These are phyloP conservation scores for Alosa sapidissima DNA, from an alignment of 2,797 vertebrate species.

Conservation along the genomic window DNA sequence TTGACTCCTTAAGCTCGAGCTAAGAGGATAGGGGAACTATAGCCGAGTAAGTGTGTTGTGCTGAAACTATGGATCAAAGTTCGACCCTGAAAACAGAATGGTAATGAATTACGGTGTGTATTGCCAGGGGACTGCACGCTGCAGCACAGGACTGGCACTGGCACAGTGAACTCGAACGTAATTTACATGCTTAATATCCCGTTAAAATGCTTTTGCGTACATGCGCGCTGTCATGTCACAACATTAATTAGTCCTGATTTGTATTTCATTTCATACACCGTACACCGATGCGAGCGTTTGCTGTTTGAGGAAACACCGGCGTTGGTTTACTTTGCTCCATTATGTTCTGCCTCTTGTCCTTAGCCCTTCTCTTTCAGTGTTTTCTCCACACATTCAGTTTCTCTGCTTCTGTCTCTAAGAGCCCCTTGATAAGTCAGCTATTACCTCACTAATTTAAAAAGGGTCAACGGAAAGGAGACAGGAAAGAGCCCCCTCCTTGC, in stretches of 20 bases:
- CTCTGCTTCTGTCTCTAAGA: slow-evolving; percentile 48
- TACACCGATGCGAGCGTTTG: slow-evolving; percentile 53
- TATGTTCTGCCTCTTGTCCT: slow-evolving; percentile 42
- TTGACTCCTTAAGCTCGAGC: neutral
- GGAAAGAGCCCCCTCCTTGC: slow-evolving; percentile 30
- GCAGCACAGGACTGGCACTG: neutral
- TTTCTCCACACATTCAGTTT: neutral
- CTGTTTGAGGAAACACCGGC: slow-evolving; percentile 58
- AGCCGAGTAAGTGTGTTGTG: neutral
- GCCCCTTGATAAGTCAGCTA: slow-evolving; percentile 58
- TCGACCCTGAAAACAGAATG: neutral
- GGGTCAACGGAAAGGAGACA: slow-evolving; percentile 27
- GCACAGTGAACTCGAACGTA: slow-evolving; percentile 46
- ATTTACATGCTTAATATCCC: slow-evolving; percentile 57
- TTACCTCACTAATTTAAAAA: slow-evolving; percentile 63
- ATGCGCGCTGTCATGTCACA: slow-evolving; percentile 32
- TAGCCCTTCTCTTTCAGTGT: neutral
- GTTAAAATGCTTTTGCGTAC: slow-evolving; percentile 32
- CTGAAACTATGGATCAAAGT: neutral
- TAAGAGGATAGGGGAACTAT: slow-evolving; percentile 3
- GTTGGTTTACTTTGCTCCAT: slow-evolving; percentile 62
- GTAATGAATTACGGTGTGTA: neutral
- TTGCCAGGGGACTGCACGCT: neutral
- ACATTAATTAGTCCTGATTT: slow-evolving; percentile 66
- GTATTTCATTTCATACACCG: slow-evolving; percentile 64